Conservation (phyloP, 2,888 invertebrate genomes). For the Drosophila flavopinicola region DNA sequence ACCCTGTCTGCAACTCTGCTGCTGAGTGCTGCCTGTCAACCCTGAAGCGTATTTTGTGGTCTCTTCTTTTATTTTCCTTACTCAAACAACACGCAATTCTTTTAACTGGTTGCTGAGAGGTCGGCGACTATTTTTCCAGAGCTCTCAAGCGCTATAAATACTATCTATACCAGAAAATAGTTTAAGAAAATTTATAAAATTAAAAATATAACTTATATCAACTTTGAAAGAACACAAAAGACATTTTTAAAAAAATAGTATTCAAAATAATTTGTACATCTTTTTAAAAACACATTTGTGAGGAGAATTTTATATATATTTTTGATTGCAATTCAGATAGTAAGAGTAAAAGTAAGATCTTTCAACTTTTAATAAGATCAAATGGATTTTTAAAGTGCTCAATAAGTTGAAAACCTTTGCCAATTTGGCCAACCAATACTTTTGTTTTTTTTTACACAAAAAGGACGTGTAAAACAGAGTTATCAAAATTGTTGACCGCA, state of each 20-base stretch:
- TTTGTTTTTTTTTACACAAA: constrained; percentile 1
- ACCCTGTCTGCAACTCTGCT: constrained; percentile 17
- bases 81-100: constrained; percentile 34
- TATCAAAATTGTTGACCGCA: constrained; percentile 60
- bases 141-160: neutral
- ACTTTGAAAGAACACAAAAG: too few species aligned
- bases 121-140: neutral
- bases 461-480: constrained; percentile 55
- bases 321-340: too few species aligned
- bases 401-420: neutral
- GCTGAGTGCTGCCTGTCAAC: constrained; percentile 38
- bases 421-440: neutral
- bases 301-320: too few species aligned
- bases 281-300: too few species aligned
- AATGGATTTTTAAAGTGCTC: too few species aligned
- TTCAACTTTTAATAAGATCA: too few species aligned
- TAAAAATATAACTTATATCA: too few species aligned
- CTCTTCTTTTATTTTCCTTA: neutral
- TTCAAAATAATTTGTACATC: too few species aligned
- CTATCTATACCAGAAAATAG: too few species aligned
- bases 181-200: too few species aligned
- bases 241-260: too few species aligned
- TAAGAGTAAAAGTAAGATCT: too few species aligned
- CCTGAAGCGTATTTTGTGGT: constrained; percentile 38
- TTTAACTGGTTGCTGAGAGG: constrained; percentile 5